Evolutionary conservation across 2,113 vertebrate genomes (phyloP).

Genomic region (Malurus alboscapulatus): DNA sequence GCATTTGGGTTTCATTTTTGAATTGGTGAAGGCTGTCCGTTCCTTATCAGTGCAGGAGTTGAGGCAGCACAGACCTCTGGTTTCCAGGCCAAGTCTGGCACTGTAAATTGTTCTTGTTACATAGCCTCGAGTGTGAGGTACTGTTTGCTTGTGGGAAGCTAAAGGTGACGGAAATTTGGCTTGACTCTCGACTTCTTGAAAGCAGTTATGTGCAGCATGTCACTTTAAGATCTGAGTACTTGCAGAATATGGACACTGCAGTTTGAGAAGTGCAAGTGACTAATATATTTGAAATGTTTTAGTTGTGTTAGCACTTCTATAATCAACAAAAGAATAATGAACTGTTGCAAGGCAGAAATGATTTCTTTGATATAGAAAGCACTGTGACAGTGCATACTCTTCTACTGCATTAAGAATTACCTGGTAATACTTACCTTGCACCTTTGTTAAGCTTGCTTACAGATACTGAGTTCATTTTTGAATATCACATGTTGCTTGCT

Average conservation of each 20-base stretch:
- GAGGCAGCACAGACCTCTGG: background rate
- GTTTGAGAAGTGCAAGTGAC: background rate
- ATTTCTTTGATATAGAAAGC: background rate
- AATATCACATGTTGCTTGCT: background rate
- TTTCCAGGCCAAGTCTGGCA: background rate
- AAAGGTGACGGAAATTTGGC: background rate
- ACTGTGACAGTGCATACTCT: rapidly evolving
- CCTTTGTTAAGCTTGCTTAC: background rate
- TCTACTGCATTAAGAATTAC: background rate
- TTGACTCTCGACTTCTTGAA: background rate
- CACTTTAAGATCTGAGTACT: background rate
- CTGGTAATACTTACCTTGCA: background rate
- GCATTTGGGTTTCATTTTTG: background rate
- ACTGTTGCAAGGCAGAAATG: background rate
- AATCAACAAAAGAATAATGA: background rate
- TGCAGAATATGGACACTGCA: background rate
- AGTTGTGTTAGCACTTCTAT: background rate
- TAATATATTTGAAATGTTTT: background rate
- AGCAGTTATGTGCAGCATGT: rapidly evolving
- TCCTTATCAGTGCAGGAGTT: background rate
- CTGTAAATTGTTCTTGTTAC: background rate
- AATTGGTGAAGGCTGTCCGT: background rate
- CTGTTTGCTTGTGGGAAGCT: background rate
- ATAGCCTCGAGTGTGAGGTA: background rate
- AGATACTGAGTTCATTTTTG: background rate